Evolutionary conservation across 2,888 invertebrate genomes (phyloP).

Genomic region (Apotomis betuletana): DNA sequence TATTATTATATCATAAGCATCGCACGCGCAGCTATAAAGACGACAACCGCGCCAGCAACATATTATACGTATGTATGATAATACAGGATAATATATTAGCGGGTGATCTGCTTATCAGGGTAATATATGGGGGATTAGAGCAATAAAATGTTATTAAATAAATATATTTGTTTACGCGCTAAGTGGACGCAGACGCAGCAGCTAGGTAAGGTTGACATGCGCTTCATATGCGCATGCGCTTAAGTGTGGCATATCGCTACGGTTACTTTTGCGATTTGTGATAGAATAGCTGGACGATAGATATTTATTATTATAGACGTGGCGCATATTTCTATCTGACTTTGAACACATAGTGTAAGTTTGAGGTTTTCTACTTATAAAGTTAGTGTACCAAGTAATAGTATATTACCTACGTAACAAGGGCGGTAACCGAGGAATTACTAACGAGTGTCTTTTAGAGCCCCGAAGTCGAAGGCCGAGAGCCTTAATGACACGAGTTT

Average conservation of each 20-base stretch:
- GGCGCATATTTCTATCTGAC: no score
- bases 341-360: no score
- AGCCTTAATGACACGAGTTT: no score
- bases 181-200: slow-evolving; percentile 47
- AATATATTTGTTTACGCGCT: slow-evolving; percentile 76
- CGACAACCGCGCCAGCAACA: slow-evolving; percentile 36
- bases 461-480: no score
- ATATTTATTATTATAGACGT: no score
- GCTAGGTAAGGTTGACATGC: slow-evolving; percentile 46
- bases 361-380: no score
- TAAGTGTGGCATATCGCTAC: slow-evolving; percentile 11
- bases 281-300: neutral
- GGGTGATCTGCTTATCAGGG: slow-evolving; percentile 76
- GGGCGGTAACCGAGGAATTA: no score
- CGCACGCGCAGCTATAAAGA: slow-evolving; percentile 49
- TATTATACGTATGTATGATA: slow-evolving; percentile 42
- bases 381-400: no score
- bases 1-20: slow-evolving; percentile 37
- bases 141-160: slow-evolving; percentile 81
- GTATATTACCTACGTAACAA: no score
- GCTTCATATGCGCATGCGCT: slow-evolving; percentile 12
- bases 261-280: neutral
- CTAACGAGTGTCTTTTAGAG: no score
- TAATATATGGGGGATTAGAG: slow-evolving; percentile 79
- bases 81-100: slow-evolving; percentile 63